A percentile compares a stretch with the other conserved stretches of the same genome.
Evolutionary conservation across 2,113 vertebrate species (phyloP).

Genomic region (Tachycineta bicolor): DNA sequence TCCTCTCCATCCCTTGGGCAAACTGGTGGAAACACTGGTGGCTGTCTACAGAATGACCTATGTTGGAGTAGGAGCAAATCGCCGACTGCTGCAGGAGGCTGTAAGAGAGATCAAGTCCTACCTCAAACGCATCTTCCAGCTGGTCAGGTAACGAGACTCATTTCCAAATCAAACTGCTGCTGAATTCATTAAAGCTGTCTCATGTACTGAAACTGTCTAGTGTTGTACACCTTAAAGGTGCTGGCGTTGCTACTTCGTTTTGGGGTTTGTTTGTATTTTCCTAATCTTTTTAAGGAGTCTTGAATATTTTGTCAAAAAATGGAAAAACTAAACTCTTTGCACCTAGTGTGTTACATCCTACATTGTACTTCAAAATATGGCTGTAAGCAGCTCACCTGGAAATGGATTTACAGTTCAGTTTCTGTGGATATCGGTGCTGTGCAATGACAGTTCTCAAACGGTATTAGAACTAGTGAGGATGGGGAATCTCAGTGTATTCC

Average conservation of each 20-base stretch:
- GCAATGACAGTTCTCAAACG: background rate
- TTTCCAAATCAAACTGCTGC: background rate
- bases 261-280: background rate
- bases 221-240: background rate
- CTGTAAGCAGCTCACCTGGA: background rate
- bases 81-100: slow-evolving; percentile 90
- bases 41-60: slow-evolving; percentile 98
- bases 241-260: background rate
- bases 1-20: slow-evolving; percentile 91
- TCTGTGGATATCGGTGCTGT: background rate
- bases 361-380: background rate
- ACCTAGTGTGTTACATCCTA: background rate
- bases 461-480: background rate
- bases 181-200: background rate
- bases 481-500: background rate
- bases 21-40: slow-evolving; percentile 90
- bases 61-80: slow-evolving; percentile 95
- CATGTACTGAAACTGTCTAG: background rate
- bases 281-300: background rate
- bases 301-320: background rate
- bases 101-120: slow-evolving; percentile 97
- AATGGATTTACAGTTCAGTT: background rate
- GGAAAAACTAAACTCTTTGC: background rate
- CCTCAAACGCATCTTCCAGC: slow-evolving; percentile 89
- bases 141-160: slow-evolving; percentile 82